phyloP scores from a whole-genome alignment of 2,888 invertebrate species.

The Fragum whitleyi region DNA sequence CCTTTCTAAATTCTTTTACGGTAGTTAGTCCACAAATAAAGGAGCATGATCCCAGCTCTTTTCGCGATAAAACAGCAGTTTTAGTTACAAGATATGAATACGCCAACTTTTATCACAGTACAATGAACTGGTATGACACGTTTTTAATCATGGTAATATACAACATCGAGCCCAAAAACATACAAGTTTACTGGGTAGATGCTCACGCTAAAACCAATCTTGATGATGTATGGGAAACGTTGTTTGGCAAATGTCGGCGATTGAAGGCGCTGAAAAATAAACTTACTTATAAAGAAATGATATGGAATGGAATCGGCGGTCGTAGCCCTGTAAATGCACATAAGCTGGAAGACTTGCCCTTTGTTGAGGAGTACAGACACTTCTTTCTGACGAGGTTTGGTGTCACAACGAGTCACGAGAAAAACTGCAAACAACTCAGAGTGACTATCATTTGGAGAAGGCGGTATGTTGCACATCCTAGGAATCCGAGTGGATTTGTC shows the following conservation, averaged over 20 bases:
- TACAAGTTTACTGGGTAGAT: slow-evolving; percentile 81
- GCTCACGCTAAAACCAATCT: slow-evolving; percentile 80
- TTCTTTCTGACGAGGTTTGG: slow-evolving; percentile 78
- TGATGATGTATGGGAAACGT: slow-evolving; percentile 78
- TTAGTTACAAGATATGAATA: slow-evolving; percentile 79
- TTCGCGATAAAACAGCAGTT: slow-evolving; percentile 59
- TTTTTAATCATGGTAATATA: slow-evolving; percentile 77
- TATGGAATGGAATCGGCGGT: slow-evolving; percentile 82
- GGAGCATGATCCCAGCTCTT: background rate
- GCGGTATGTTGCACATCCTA: slow-evolving; percentile 83
- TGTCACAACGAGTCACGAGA: slow-evolving; percentile 44
- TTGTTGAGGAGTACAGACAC: slow-evolving; percentile 79
- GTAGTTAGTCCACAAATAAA: background rate
- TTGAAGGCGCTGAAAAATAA: slow-evolving; percentile 69
- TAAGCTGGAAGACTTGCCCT: slow-evolving; percentile 70
- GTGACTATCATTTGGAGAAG: slow-evolving; percentile 82
- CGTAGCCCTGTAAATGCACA: slow-evolving; percentile 80
- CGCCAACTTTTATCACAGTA: slow-evolving; percentile 82
- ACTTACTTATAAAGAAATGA: slow-evolving; percentile 72
- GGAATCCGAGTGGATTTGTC: slow-evolving; percentile 81
- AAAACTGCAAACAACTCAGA: slow-evolving; percentile 77
- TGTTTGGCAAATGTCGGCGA: slow-evolving; percentile 78
- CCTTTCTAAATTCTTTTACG: slow-evolving; percentile 24
- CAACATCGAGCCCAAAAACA: slow-evolving; percentile 68
- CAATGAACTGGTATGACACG: slow-evolving; percentile 81